A percentile compares a stretch with the other conserved stretches of the same genome.
Evolutionary conservation across 2,888 invertebrate species (phyloP).

Genomic region (Thalpophila matura): DNA sequence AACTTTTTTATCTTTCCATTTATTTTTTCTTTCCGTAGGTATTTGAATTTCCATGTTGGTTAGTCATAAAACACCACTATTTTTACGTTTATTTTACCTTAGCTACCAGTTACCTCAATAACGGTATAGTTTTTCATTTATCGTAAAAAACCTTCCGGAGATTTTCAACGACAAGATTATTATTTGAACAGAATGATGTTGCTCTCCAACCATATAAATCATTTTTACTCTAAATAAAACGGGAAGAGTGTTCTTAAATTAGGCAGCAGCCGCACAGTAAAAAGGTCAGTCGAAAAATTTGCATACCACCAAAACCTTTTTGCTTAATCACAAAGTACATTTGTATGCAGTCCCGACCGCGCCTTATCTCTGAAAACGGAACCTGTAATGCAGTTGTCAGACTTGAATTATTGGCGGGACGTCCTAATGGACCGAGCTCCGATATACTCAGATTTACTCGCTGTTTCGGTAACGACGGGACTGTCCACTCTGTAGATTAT

Average conservation of each 20-base stretch:
- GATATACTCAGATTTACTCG: conserved; percentile 49
- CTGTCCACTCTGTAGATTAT: conserved; percentile 43
- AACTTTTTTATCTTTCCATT: conserved; percentile 38
- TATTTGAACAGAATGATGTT: background rate
- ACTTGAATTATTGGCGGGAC: conserved; percentile 54
- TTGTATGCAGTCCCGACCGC: conserved; percentile 48
- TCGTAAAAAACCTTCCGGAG: background rate
- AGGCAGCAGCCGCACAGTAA: conserved; percentile 28
- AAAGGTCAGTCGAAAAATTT: conserved; percentile 44
- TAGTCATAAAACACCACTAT: conserved; percentile 39
- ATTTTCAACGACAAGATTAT: background rate
- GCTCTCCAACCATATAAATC: conserved; percentile 6
- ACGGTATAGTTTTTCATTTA: conserved; percentile 5
- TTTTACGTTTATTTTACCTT: conserved; percentile 3
- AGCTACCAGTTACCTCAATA: conserved; percentile 7
- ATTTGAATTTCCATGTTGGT: conserved; percentile 40
- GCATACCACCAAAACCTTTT: conserved; percentile 50
- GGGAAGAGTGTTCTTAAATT: conserved; percentile 39
- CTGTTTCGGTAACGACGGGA: conserved; percentile 21
- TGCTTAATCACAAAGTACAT: conserved; percentile 51
- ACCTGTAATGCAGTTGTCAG: conserved; percentile 60
- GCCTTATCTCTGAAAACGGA: conserved; percentile 46
- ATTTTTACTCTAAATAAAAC: conserved; percentile 8
- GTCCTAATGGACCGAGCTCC: conserved; percentile 48
- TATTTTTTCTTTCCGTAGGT: conserved; percentile 36